Evolutionary conservation across 2,888 invertebrate species (phyloP).

Genomic region (Vannuccia rotundouncinata): DNA sequence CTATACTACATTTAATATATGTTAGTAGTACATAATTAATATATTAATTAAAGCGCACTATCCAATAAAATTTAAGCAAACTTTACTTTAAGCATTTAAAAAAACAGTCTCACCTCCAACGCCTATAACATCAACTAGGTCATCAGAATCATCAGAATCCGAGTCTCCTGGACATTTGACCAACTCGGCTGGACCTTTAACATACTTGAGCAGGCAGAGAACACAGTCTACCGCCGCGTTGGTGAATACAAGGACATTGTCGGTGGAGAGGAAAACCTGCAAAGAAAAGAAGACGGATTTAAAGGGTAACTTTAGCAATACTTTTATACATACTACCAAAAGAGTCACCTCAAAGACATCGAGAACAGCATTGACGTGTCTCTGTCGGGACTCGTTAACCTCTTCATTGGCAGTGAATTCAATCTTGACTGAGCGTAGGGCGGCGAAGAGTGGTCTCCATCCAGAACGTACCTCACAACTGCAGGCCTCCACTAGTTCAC

Average conservation of each 20-base stretch:
- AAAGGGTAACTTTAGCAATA: neutral
- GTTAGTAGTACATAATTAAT: no score
- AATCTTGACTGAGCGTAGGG: slow-evolving; percentile 70
- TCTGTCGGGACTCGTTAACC: slow-evolving; percentile 52
- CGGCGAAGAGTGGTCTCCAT: slow-evolving; percentile 90
- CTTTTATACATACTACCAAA: slow-evolving; percentile 38
- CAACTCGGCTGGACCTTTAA: slow-evolving; percentile 66
- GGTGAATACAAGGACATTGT: slow-evolving; percentile 83
- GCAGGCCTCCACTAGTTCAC: slow-evolving; percentile 89
- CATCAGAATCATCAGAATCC: slow-evolving; percentile 33
- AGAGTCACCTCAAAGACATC: slow-evolving; percentile 71
- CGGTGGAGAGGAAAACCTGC: slow-evolving; percentile 70
- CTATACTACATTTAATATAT: no score
- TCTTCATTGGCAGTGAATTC: slow-evolving; percentile 53
- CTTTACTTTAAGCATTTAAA: no score
- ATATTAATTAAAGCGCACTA: no score
- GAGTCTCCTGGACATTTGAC: slow-evolving; percentile 57
- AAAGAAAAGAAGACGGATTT: neutral
- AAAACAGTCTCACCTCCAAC: neutral
- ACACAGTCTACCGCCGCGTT: slow-evolving; percentile 90
- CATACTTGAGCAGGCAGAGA: slow-evolving; percentile 71
- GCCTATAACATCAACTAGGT: neutral
- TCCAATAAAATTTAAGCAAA: no score
- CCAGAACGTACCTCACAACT: slow-evolving; percentile 86
- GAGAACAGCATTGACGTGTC: slow-evolving; percentile 57